phyloP scores from a whole-genome alignment of 2,888 invertebrate genomes.

The Desoria tigrina region DNA sequence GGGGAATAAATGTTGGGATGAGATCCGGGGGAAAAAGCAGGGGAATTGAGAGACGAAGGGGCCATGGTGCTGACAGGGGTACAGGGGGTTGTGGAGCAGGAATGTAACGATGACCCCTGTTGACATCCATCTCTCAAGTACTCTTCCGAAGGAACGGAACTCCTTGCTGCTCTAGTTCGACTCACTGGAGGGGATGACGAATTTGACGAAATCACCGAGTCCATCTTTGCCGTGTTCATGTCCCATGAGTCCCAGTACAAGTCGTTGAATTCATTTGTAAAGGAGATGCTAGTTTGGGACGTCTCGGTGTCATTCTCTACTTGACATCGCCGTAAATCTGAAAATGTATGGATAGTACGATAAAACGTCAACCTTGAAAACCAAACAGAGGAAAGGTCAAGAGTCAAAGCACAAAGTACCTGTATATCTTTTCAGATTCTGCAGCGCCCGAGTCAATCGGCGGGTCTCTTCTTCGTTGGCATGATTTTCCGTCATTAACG shows the following conservation, averaged over 20 bases:
- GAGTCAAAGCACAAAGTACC: too few species aligned
- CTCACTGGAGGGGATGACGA: constrained; percentile 52
- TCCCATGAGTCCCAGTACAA: constrained; percentile 96
- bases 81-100: constrained; percentile 51
- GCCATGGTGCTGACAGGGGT: constrained; percentile 50
- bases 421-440: constrained; percentile 80
- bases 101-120: constrained; percentile 36
- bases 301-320: constrained; percentile 16
- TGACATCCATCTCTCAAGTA: constrained; percentile 52
- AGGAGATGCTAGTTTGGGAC: constrained; percentile 23
- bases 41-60: constrained; percentile 49
- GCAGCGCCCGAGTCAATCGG: constrained; percentile 78
- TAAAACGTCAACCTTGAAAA: background rate
- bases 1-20: constrained; percentile 52
- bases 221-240: constrained; percentile 59
- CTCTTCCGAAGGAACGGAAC: constrained; percentile 66
- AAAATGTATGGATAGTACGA: background rate
- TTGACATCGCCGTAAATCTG: constrained; percentile 30
- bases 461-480: constrained; percentile 78
- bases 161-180: constrained; percentile 61
- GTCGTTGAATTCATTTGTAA: constrained; percentile 40
- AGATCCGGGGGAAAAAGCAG: constrained; percentile 49
- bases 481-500: constrained; percentile 68
- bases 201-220: constrained; percentile 60
- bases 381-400: constrained; percentile 1